Percentiles rank a stretch among this genome's conserved stretches.
Evolutionary conservation across 2,113 vertebrate genomes (phyloP).

Genomic region (Osmerus eperlanus): DNA sequence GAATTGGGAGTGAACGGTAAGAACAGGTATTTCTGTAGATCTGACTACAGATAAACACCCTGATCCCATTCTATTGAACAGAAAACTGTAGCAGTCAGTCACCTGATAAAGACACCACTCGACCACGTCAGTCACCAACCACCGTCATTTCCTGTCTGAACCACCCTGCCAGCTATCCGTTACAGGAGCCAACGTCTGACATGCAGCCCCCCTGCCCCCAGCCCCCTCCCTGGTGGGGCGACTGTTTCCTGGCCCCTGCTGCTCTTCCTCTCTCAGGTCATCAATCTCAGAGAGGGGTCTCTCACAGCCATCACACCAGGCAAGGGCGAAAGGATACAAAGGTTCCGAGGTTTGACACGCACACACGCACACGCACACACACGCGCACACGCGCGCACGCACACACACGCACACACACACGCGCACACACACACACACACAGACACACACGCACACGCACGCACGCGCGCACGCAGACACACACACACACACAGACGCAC

Average conservation of each 20-base stretch:
- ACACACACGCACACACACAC: slow-evolving; percentile 17
- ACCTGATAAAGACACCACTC: neutral
- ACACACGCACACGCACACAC: neutral
- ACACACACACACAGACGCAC: neutral
- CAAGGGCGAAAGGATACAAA: neutral
- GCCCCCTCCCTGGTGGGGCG: neutral
- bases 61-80: neutral
- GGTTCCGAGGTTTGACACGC: neutral
- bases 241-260: slow-evolving; percentile 18
- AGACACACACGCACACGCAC: neutral
- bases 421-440: neutral
- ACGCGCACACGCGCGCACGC: neutral
- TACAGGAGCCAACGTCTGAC: neutral
- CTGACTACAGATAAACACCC: neutral
- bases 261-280: slow-evolving; percentile 4
- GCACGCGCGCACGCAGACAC: neutral
- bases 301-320: neutral
- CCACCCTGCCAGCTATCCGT: neutral
- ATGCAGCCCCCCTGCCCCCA: too few relatives aligned
- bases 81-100: neutral
- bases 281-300: neutral
- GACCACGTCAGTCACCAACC: neutral
- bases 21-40: neutral
- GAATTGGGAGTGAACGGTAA: neutral
- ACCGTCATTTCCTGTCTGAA: neutral